Percentiles rank a stretch among this genome's conserved stretches.
These are phyloP conservation scores for Tenthredo distinguenda DNA, from an alignment of 2,888 invertebrate genomes.

Conservation along the genomic window DNA sequence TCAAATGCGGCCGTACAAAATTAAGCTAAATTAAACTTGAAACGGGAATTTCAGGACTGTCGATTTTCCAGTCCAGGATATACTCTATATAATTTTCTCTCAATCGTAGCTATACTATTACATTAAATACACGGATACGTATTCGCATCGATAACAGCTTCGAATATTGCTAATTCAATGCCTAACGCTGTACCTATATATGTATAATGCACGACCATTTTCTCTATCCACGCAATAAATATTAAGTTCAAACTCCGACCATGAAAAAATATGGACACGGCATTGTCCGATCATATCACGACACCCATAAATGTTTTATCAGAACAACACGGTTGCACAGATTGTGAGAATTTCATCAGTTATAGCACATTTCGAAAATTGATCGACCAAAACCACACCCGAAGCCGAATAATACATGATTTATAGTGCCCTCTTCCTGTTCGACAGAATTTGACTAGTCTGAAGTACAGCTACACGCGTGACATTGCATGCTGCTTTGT, in stretches of 20 bases:
- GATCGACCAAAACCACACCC: slow-evolving; percentile 34
- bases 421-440: slow-evolving; percentile 38
- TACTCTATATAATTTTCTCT: neutral
- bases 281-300: slow-evolving; percentile 13
- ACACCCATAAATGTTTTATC: slow-evolving; percentile 21
- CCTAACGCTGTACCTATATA: neutral
- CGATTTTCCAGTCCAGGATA: neutral
- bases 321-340: neutral
- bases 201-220: too few species aligned
- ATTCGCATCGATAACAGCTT: neutral
- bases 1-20: slow-evolving; percentile 2
- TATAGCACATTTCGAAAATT: neutral
- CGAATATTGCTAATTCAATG: neutral
- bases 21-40: slow-evolving; percentile 6
- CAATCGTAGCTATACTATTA: neutral
- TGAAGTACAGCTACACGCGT: slow-evolving; percentile 8
- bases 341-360: slow-evolving; percentile 6
- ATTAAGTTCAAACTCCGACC: neutral
- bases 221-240: neutral
- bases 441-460: neutral
- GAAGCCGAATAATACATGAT: slow-evolving; percentile 25
- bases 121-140: neutral
- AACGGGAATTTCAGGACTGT: slow-evolving; percentile 21
- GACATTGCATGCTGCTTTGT: slow-evolving; percentile 9
- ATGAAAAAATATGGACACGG: neutral